These are phyloP conservation scores for Bruchidius siliquastri DNA, from an alignment of 2,888 invertebrate genomes.

Conservation along the genomic window DNA sequence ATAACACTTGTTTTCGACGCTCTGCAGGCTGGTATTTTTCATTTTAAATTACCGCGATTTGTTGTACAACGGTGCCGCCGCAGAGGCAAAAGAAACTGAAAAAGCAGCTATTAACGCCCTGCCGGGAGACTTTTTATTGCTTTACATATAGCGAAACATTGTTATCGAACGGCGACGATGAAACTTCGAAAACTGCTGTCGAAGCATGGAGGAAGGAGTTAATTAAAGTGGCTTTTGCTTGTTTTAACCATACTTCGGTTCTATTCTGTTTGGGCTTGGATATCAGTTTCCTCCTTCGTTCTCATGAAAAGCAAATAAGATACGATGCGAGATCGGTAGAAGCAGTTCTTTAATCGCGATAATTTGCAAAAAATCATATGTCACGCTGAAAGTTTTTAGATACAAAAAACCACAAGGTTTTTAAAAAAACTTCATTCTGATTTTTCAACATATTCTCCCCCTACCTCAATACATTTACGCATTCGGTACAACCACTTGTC, in stretches of 20 bases:
- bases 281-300: neutral
- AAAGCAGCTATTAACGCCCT: conserved; percentile 12
- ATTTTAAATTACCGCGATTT: conserved; percentile 30
- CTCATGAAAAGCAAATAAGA: neutral
- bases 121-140: conserved; percentile 14
- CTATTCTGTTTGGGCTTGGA: neutral
- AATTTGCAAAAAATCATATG: too few species aligned
- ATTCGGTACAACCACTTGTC: too few species aligned
- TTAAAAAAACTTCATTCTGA: too few species aligned
- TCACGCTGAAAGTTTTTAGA: too few species aligned
- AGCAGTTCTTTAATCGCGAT: too few species aligned
- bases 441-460: too few species aligned
- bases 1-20: conserved; percentile 26
- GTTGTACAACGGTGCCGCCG: conserved; percentile 6
- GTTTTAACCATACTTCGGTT: neutral
- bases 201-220: neutral
- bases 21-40: conserved; percentile 22
- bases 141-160: conserved; percentile 4
- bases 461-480: too few species aligned
- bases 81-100: conserved; percentile 9
- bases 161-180: conserved; percentile 13
- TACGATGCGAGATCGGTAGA: too few species aligned
- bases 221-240: neutral
- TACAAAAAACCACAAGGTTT: too few species aligned
- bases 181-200: conserved; percentile 11